A percentile compares a stretch with the other conserved stretches of the same genome.
Conservation (phyloP, 1,140 invertebrate genomes). For the Armadillidium nasatum region DNA sequence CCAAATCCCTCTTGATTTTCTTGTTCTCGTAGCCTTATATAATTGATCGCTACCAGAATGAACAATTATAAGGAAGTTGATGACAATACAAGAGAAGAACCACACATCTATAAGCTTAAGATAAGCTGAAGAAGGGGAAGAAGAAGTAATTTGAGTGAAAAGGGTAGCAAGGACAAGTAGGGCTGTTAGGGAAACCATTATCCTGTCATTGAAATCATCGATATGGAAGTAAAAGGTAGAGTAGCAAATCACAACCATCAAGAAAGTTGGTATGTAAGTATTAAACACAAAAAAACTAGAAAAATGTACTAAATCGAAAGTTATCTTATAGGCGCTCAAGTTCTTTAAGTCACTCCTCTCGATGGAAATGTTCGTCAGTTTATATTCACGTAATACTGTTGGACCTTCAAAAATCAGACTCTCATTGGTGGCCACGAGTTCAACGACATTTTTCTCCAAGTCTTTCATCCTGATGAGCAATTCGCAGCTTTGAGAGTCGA, state of each 20-base stretch:
- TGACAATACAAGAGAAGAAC: slow-evolving; percentile 32
- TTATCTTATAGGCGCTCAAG: slow-evolving; percentile 35
- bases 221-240: slow-evolving; percentile 39
- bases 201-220: slow-evolving; percentile 42
- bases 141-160: too few relatives aligned
- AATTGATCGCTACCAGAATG: slow-evolving; percentile 33
- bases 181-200: too few relatives aligned
- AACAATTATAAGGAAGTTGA: slow-evolving; percentile 34
- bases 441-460: slow-evolving; percentile 36
- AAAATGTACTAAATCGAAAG: slow-evolving; percentile 32
- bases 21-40: slow-evolving; percentile 27
- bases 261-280: too few relatives aligned
- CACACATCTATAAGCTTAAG: slow-evolving; percentile 37
- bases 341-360: slow-evolving; percentile 26
- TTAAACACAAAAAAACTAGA: slow-evolving; percentile 39
- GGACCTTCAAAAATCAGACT: slow-evolving; percentile 31
- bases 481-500: slow-evolving; percentile 34
- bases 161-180: too few relatives aligned
- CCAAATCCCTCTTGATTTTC: slow-evolving; percentile 4
- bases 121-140: too few relatives aligned
- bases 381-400: slow-evolving; percentile 35
- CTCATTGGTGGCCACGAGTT: slow-evolving; percentile 1
- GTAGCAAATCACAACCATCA: slow-evolving; percentile 42
- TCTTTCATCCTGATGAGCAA: slow-evolving; percentile 31
- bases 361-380: slow-evolving; percentile 26